Evolutionary conservation across 2,113 vertebrate species (phyloP), one percentile per base, ranked within the genome.

Genomic region (Crotalus viridis): DNA sequence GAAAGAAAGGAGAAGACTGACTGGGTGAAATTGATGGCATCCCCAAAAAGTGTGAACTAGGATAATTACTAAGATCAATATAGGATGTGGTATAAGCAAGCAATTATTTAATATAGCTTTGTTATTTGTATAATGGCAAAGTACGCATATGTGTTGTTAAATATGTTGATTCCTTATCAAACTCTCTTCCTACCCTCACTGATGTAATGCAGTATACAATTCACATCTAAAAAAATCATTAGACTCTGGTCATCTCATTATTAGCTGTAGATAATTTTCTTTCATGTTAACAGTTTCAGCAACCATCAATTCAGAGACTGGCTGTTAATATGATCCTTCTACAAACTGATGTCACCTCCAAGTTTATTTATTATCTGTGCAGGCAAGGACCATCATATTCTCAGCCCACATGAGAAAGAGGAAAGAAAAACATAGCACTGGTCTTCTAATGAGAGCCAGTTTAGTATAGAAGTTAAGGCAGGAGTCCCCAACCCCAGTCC

Each of bases 131-230:
- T 0, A 92, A 56, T 86, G 46, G 90, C 61, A 26, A 10, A 93
- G 89, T 91, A 86, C 86, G 43, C 46, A 51, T 10, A 15, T 89
- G 48, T 56, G 7, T 91, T 13, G 91, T 93, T 93, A 52, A 95
- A 89, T 33, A 88, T 95, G 95, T 5, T 51, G 48, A 88, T 89
- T 54, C 94, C 7, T 24, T 93, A 93, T 92, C 74, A 94, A 91
- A 93, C 39, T 0, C 0, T 0, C 0, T 90, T 96, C 87, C 24
- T 46, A 51, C 33, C 7, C 54, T 96, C 95, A 88, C 52, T 92
- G 91, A 33, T 91, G 85, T 64, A 21, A 21, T 91, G 52, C 90
- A 90, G 69, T 10, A 46, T 93, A 46, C 43, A 54, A 54, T 28
- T 94, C 95, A 59, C 86, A 90, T 92, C 88, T 93, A 92, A 46